Base-by-base conservation (phyloP, 1,140 invertebrate genomes). In the Drosophila rufa region DNA sequence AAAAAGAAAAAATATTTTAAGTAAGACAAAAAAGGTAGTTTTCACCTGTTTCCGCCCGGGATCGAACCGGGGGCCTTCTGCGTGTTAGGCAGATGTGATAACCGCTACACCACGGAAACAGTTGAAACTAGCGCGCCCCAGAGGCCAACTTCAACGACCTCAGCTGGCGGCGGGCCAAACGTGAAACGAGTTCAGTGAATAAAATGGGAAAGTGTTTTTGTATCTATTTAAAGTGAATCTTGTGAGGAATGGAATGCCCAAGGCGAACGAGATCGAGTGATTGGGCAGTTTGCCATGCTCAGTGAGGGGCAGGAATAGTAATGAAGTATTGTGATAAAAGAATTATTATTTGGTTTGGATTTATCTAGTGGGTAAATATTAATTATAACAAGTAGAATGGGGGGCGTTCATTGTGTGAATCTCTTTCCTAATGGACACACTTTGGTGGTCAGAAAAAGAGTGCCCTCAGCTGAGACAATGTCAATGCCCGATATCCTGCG, bases 61-160 rank as follows among this genome's bases (percentile, higher is more conserved):
- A 92, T 91, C 84, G 92, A 93, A 92, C 92, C 92, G 91, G 91
- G 81, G 89, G 83, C 89, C 91, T 87, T 86, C 89, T 75, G 86
- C 79, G 61, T 92, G 86, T 80, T 89, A 83, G 83, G 83, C 86
- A 91, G 45, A 75, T 56, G 69, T 62, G 69, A 73, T 73, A 73
- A 73, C 69, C 69, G 65, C 69, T 73, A 73, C 69, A 73, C 66
- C 66, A 73, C 69, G 66, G 69, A 73, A 73, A 73, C 69, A 30
- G 69, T 50, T 75, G 75, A 46, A 67, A 56, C 14, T 8, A 11
- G 0, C 0, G 3, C 27, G 45, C 15, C 50, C 7, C n/a, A 68
- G 70, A 61, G 79, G 74, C 8, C 43, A 61, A 62, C 19, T 79
- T 82, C 2, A 60, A 7, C 4, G 33, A 40, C 19, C 25, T 22